Percentiles rank a stretch among this genome's conserved stretches.
These are phyloP conservation scores for Scolopax rusticola DNA, from an alignment of 2,797 vertebrate genomes.

Conservation along the genomic window DNA sequence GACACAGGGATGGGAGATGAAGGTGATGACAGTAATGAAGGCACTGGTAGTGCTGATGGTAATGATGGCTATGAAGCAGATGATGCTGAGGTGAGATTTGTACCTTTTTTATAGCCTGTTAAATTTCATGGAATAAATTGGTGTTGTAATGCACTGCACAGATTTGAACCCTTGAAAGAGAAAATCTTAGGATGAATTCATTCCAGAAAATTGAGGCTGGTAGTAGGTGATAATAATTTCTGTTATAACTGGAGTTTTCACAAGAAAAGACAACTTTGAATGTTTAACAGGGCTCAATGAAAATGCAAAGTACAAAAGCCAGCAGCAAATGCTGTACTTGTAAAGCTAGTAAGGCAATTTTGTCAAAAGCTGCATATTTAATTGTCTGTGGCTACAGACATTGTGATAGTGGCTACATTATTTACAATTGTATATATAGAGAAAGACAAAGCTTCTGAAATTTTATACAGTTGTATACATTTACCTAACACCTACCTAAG, in stretches of 20 bases:
- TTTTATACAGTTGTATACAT: background rate
- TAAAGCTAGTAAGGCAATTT: background rate
- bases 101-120: background rate
- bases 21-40: constrained; percentile 95
- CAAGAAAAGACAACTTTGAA: background rate
- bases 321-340: background rate
- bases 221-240: background rate
- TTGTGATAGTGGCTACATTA: background rate
- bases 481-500: background rate
- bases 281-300: background rate
- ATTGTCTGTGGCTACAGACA: background rate
- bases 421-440: background rate
- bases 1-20: constrained; percentile 93
- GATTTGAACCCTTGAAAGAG: background rate
- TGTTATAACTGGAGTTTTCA: background rate
- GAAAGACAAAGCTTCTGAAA: background rate
- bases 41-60: constrained; percentile 90
- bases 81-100: constrained; percentile 86
- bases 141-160: background rate
- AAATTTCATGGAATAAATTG: background rate
- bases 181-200: background rate
- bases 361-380: background rate
- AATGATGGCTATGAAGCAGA: constrained; percentile 94
- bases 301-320: background rate
- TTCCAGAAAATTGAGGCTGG: background rate